Conservation (phyloP, 1,140 invertebrate species). For the Linepithema humile region DNA sequence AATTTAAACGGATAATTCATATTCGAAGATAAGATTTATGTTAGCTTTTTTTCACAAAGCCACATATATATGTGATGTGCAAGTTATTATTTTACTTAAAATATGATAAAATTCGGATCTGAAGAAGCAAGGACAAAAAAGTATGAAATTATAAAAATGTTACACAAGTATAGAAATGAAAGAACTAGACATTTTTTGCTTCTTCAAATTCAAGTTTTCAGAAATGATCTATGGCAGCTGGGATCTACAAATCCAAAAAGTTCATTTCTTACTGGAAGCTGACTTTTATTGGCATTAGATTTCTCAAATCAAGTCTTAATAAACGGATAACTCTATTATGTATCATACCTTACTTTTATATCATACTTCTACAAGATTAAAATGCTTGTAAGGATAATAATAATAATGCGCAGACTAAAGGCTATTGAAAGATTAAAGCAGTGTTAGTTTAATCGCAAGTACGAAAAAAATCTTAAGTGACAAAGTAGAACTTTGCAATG, state of each 20-base stretch:
- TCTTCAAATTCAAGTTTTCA: background rate
- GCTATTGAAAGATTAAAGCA: background rate
- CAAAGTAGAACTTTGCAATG: background rate
- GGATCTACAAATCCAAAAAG: background rate
- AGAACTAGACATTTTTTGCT: too few species aligned
- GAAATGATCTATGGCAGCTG: too few species aligned
- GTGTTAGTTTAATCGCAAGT: background rate
- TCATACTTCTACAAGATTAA: constrained; percentile 19
- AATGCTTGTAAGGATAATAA: background rate
- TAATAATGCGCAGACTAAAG: background rate
- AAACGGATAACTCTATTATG: background rate
- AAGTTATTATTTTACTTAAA: too few species aligned
- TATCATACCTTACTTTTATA: too few species aligned
- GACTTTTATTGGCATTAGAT: constrained; percentile 23
- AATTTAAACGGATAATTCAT: too few species aligned
- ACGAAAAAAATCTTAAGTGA: background rate
- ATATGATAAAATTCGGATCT: too few species aligned
- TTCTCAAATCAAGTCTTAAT: background rate
- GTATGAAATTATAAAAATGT: too few species aligned
- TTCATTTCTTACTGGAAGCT: constrained; percentile 16
- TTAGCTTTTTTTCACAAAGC: too few species aligned
- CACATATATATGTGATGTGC: too few species aligned
- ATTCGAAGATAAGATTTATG: too few species aligned
- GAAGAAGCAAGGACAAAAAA: too few species aligned
- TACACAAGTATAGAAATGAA: too few species aligned